phyloP scores from a whole-genome alignment of 92 coral and sea anemone genomes.

The Porites cylindrica region DNA sequence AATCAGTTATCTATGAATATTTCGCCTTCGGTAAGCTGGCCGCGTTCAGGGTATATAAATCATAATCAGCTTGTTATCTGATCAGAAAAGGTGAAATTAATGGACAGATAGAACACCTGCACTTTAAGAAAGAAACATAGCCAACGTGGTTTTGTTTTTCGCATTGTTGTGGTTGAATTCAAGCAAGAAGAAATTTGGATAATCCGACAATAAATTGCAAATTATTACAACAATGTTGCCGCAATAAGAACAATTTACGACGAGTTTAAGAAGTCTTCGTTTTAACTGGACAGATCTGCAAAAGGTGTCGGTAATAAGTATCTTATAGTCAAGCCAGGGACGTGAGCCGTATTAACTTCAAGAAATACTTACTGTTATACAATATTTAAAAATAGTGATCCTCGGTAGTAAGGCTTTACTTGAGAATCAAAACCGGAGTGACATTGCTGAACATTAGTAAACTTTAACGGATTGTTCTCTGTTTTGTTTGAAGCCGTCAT shows the following conservation, averaged over 20 bases:
- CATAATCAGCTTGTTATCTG: slow-evolving; percentile 35
- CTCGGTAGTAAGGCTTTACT: neutral
- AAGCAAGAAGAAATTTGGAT: neutral
- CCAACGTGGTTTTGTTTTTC: slow-evolving; percentile 12
- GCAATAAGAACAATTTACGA: neutral
- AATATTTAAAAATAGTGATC: too few species aligned
- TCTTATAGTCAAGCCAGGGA: neutral
- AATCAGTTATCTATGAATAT: slow-evolving; percentile 26
- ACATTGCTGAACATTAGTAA: slow-evolving; percentile 1
- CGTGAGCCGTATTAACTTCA: neutral
- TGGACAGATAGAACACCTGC: slow-evolving; percentile 34
- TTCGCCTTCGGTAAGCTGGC: neutral
- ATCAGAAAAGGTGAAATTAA: slow-evolving; percentile 27
- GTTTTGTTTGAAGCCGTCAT: slow-evolving; percentile 1
- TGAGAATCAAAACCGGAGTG: neutral
- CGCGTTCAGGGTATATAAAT: slow-evolving; percentile 19
- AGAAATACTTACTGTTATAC: neutral
- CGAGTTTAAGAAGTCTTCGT: neutral
- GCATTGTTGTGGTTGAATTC: slow-evolving; percentile 14
- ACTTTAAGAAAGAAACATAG: slow-evolving; percentile 2
- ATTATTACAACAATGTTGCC: neutral
- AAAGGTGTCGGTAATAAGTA: too few species aligned
- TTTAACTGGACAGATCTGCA: neutral
- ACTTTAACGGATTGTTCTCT: slow-evolving; percentile 9
- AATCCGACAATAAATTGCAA: slow-evolving; percentile 1